A percentile compares a stretch with the other conserved stretches of the same genome.
Conservation (phyloP, 2,113 vertebrate genomes). For the Rhombomys opimus region DNA sequence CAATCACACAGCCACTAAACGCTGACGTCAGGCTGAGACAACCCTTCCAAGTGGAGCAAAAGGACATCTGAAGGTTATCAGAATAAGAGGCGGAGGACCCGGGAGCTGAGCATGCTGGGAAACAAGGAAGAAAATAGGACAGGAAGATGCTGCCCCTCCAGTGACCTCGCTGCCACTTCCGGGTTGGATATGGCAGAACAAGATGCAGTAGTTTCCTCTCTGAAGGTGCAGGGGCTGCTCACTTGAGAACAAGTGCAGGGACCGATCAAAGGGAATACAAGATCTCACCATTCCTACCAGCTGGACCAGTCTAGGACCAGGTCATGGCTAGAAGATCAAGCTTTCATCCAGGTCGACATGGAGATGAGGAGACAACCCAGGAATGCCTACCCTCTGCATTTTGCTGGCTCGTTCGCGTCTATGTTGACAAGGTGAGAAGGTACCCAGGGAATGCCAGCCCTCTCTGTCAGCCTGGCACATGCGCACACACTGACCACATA, state of each 20-base stretch:
- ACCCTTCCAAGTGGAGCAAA: no score
- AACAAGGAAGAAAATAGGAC: not conserved
- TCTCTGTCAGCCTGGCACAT: not conserved
- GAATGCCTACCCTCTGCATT: not conserved
- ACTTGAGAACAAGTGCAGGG: not conserved
- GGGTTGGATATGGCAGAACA: fast-evolving
- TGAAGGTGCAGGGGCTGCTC: not conserved
- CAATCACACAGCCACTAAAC: not conserved
- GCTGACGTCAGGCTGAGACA: not conserved
- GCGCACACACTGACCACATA: not conserved
- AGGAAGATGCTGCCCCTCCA: not conserved
- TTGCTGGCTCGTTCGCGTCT: not conserved
- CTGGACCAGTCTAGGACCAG: not conserved
- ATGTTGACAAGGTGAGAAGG: not conserved
- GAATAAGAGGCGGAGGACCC: not conserved
- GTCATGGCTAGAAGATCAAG: not conserved
- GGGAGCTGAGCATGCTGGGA: not conserved
- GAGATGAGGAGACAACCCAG: not conserved
- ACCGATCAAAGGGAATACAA: not conserved
- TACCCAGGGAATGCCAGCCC: not conserved
- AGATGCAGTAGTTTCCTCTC: not conserved
- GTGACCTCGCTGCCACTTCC: not conserved
- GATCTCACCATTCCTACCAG: not conserved
- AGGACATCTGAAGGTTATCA: not conserved
- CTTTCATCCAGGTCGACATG: not conserved